Base-by-base conservation (phyloP, 2,797 vertebrate genomes). In the Nannoperca australis region DNA sequence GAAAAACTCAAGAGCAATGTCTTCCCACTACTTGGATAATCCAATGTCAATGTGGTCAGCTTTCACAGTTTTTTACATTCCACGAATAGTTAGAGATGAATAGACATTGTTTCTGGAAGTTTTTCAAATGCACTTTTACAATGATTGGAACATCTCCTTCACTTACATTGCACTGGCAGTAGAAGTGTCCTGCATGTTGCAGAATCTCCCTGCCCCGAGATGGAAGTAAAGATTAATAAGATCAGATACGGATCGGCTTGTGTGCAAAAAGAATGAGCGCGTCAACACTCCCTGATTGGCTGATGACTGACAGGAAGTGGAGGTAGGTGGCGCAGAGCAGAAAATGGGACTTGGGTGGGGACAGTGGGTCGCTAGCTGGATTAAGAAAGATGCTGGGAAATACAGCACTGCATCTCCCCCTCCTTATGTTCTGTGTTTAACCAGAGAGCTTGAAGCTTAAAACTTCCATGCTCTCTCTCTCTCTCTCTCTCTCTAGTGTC, bases 291-390 rank as follows among this genome's bases (percentile, higher is more conserved):
- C 62, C 77, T 70, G 71, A 66, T 40, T 84, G 75, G 76, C 62
- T 83, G 83, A 83, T 62, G 83, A 82, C 70, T 47, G 79, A 82
- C 81, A 78, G 83, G 88, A 88, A 82, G 82, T 75, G 80, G 74
- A 79, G 47, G 78, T 53, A 53, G 77, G 71, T 61, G 65, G 73
- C 49, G 55, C 61, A 60, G 81, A 85, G 82, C 71, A 80, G 82
- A 77, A 77, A 67, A 84, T 66, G 79, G 70, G 79, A 66, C 53
- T 60, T 75, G 69, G 64, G 45, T 50, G 79, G 44, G 75, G 79
- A 81, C 51, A 66, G 76, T 56, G 69, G 44, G 68, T 81, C 12
- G 34, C 9, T 58, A 73, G 67, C 60, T 85, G 79, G 81, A 86
- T 81, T 78, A 81, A 56, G 75, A 79, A 82, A 85, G 78, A 83